phyloP scores from a whole-genome alignment of 2,113 vertebrate species.

The Trichomycterus rosablanca region DNA sequence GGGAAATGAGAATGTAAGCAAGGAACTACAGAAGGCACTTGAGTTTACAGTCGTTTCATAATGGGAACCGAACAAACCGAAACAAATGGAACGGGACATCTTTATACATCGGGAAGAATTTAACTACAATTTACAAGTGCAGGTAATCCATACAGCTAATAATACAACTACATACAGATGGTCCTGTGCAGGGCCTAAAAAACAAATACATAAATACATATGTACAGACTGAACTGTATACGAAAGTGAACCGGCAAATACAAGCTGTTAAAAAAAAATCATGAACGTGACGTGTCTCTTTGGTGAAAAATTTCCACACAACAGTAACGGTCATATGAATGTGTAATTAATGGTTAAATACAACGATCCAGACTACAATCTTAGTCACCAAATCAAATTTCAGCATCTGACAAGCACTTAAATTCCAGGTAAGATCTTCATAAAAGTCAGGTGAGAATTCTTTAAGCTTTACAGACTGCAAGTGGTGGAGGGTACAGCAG shows the following conservation, averaged over 20 bases:
- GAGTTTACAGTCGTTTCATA: constrained; percentile 69
- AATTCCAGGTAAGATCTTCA: background rate
- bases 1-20: constrained; percentile 30
- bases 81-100: constrained; percentile 4
- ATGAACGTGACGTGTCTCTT: constrained; percentile 48
- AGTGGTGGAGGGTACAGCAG: background rate
- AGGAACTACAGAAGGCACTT: constrained; percentile 73
- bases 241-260: constrained; percentile 7
- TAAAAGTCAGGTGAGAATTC: background rate
- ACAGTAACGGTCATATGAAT: background rate
- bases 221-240: constrained; percentile 52
- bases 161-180: constrained; percentile 66
- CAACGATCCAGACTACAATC: constrained; percentile 1
- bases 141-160: constrained; percentile 48
- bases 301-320: constrained; percentile 49
- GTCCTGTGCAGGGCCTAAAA: constrained; percentile 54
- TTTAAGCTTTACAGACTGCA: background rate
- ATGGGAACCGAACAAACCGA: no score
- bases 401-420: background rate
- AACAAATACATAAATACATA: constrained; percentile 60
- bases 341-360: background rate
- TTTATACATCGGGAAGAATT: constrained; percentile 47
- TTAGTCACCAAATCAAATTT: background rate
- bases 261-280: constrained; percentile 31
- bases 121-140: constrained; percentile 38